These are phyloP conservation scores for Cryptotermes secundus DNA, from an alignment of 1,140 invertebrate species.

Conservation along the genomic window DNA sequence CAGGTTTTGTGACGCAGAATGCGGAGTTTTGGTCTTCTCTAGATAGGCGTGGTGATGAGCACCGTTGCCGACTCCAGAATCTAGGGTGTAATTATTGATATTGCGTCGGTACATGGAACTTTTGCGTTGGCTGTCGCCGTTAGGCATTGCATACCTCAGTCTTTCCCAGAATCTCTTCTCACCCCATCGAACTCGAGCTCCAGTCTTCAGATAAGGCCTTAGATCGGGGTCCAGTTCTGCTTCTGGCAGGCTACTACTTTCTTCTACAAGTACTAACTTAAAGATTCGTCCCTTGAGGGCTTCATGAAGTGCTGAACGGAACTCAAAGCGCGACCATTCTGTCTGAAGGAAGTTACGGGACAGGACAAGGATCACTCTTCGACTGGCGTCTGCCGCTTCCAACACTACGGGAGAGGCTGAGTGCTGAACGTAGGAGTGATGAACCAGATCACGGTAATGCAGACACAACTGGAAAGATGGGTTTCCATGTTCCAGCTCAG, in stretches of 20 bases:
- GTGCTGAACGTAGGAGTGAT: slow-evolving; percentile 66
- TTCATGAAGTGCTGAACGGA: slow-evolving; percentile 81
- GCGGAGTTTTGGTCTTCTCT: slow-evolving; percentile 42
- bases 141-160: slow-evolving; percentile 83
- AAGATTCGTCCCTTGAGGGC: slow-evolving; percentile 77
- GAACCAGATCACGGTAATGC: slow-evolving; percentile 78
- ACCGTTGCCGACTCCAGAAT: slow-evolving; percentile 60
- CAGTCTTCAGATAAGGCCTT: slow-evolving; percentile 82
- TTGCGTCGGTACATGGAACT: slow-evolving; percentile 66
- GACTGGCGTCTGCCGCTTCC: slow-evolving; percentile 82
- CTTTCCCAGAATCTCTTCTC: slow-evolving; percentile 92
- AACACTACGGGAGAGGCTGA: slow-evolving; percentile 73
- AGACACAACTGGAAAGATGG: slow-evolving; percentile 79
- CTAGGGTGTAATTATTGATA: slow-evolving; percentile 75
- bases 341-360: slow-evolving; percentile 83
- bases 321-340: slow-evolving; percentile 82
- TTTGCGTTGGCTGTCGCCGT: slow-evolving; percentile 60
- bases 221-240: slow-evolving; percentile 84
- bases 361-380: slow-evolving; percentile 75
- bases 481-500: slow-evolving; percentile 76
- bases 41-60: slow-evolving; percentile 44
- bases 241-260: slow-evolving; percentile 73
- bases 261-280: slow-evolving; percentile 84
- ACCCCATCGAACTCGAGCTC: slow-evolving; percentile 79
- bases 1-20: slow-evolving; percentile 36